A percentile compares a stretch with the other conserved stretches of the same genome.
Conservation (phyloP, 2,888 invertebrate species). For the Seira sanloemensis region DNA sequence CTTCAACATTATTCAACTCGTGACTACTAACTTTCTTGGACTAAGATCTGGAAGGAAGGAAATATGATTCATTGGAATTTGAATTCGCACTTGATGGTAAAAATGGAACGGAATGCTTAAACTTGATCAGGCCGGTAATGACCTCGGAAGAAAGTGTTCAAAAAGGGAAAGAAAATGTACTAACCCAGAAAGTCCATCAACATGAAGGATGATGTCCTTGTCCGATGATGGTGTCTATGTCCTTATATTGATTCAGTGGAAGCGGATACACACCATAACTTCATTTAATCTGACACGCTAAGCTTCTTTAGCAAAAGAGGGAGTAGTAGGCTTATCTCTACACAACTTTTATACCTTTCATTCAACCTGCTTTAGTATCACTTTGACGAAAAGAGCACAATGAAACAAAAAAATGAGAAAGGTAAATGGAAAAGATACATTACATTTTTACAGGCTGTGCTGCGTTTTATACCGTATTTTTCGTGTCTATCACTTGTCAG, state of each 20-base stretch:
- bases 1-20: no score
- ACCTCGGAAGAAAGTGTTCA: not conserved
- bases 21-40: no score
- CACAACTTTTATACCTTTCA: not conserved
- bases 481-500: constrained; percentile 33
- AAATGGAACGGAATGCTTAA: no score
- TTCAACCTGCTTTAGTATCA: not conserved
- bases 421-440: no score
- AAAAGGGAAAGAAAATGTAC: constrained; percentile 31
- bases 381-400: not conserved
- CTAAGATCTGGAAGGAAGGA: no score
- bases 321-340: not conserved
- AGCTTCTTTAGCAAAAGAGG: not conserved
- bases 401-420: no score
- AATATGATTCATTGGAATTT: no score
- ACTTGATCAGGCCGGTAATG: no score
- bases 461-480: not conserved
- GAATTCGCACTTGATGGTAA: no score
- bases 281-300: not conserved
- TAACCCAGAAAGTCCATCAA: constrained; percentile 62
- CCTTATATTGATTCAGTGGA: not conserved
- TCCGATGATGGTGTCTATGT: not conserved
- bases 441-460: not conserved
- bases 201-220: constrained; percentile 56
- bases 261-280: no score